Evolutionary conservation across 2,797 vertebrate species (phyloP).

Genomic region (Liparis tanakae): DNA sequence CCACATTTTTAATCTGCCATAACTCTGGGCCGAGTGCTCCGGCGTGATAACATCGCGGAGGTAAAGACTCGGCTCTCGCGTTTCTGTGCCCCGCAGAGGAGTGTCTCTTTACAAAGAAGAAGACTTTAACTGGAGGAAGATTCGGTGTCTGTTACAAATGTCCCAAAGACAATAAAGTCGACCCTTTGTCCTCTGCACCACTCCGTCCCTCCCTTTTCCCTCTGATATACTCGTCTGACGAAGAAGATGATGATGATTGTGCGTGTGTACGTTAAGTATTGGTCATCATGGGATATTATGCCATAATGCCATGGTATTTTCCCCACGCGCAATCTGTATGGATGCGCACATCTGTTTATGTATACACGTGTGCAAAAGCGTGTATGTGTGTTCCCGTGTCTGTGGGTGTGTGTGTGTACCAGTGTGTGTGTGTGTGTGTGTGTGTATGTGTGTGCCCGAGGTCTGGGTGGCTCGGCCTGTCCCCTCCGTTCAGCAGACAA

Average conservation of each 20-base stretch:
- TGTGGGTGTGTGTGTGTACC: background rate
- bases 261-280: background rate
- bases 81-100: constrained; percentile 56
- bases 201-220: constrained; percentile 11
- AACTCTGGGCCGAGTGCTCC: constrained; percentile 31
- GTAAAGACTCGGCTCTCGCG: constrained; percentile 50
- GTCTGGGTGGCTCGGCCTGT: constrained; percentile 50
- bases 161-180: constrained; percentile 59
- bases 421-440: background rate
- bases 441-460: constrained; percentile 6
- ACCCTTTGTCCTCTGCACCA: constrained; percentile 43
- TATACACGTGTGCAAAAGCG: background rate
- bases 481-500: constrained; percentile 71
- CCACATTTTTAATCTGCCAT: constrained; percentile 40
- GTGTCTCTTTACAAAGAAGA: constrained; percentile 52
- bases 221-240: constrained; percentile 15
- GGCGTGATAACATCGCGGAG: constrained; percentile 33
- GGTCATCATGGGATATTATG: background rate
- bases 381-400: background rate
- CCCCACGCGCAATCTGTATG: background rate
- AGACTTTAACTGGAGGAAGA: constrained; percentile 48
- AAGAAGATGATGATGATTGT: constrained; percentile 8
- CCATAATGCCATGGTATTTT: background rate
- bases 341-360: background rate
- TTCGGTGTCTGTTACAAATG: constrained; percentile 61